Evolutionary conservation across 2,113 vertebrate species (phyloP).

Genomic region (Periophthalmodon schlosseri): DNA sequence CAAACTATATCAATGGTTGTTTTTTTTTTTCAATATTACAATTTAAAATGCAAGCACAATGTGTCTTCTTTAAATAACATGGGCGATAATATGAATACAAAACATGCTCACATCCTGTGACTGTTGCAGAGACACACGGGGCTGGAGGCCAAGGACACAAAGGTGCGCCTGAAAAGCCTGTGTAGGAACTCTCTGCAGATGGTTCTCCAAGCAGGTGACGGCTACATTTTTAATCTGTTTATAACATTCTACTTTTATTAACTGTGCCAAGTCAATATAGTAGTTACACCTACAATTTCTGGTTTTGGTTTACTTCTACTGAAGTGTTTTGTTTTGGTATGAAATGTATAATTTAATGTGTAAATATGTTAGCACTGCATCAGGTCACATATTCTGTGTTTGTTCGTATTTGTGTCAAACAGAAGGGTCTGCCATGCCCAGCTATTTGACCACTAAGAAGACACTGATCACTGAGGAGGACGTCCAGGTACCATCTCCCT

Average conservation of each 20-base stretch:
- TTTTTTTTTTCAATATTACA: no score
- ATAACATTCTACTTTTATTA: not conserved
- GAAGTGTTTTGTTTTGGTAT: not conserved
- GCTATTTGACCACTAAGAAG: conserved; percentile 46
- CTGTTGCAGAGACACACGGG: conserved; percentile 49
- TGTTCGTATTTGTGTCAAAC: not conserved
- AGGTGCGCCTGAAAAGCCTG: conserved; percentile 85
- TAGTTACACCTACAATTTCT: not conserved
- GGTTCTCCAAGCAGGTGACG: conserved; percentile 77
- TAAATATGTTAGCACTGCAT: no score
- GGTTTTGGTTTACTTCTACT: no score
- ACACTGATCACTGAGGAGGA: conserved; percentile 7
- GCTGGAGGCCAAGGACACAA: conserved; percentile 57
- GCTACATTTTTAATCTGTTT: conserved; percentile 14
- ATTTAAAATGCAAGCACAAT: no score
- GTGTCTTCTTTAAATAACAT: no score
- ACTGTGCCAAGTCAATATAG: not conserved
- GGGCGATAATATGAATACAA: no score
- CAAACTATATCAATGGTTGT: no score
- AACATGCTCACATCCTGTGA: no score
- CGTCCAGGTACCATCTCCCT: conserved; percentile 39
- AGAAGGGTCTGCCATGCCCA: conserved; percentile 29
- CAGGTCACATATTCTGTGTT: not conserved
- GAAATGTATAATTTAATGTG: no score
- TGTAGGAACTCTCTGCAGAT: conserved; percentile 81